phyloP scores from a whole-genome alignment of 1,140 invertebrate species.

The Asobara japonica region DNA sequence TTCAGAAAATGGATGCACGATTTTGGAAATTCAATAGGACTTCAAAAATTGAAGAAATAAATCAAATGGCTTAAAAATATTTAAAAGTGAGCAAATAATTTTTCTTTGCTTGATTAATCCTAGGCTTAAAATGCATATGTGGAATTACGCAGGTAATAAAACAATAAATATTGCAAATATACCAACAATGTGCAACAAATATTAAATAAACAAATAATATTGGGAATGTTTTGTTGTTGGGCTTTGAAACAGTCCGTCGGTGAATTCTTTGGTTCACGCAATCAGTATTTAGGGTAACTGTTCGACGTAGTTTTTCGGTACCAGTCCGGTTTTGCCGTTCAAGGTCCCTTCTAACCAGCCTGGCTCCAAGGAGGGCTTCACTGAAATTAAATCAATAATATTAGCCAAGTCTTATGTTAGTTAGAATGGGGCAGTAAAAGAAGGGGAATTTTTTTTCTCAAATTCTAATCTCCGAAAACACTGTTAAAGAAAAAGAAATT shows the following conservation, averaged over 20 bases:
- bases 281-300: slow-evolving; percentile 72
- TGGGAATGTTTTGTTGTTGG: not conserved
- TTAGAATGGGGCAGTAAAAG: no score
- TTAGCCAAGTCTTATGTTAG: no score
- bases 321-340: slow-evolving; percentile 92
- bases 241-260: slow-evolving; percentile 5
- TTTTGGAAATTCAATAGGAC: no score
- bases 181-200: slow-evolving; percentile 15
- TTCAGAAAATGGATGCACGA: no score
- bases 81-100: no score
- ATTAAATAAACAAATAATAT: not conserved
- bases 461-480: no score
- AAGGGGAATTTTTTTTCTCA: no score
- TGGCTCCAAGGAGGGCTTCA: slow-evolving; percentile 89
- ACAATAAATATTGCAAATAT: slow-evolving; percentile 1
- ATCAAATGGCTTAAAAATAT: slow-evolving; percentile 32
- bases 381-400: slow-evolving; percentile 68
- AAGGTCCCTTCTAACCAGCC: slow-evolving; percentile 96
- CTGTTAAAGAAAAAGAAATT: no score
- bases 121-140: no score
- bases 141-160: slow-evolving; percentile 20
- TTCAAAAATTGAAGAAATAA: no score
- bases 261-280: slow-evolving; percentile 49
- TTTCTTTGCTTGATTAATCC: no score
- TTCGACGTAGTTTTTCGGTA: slow-evolving; percentile 98